These are phyloP conservation scores for Phortica magna DNA, from an alignment of 2,888 invertebrate species.

Conservation along the genomic window DNA sequence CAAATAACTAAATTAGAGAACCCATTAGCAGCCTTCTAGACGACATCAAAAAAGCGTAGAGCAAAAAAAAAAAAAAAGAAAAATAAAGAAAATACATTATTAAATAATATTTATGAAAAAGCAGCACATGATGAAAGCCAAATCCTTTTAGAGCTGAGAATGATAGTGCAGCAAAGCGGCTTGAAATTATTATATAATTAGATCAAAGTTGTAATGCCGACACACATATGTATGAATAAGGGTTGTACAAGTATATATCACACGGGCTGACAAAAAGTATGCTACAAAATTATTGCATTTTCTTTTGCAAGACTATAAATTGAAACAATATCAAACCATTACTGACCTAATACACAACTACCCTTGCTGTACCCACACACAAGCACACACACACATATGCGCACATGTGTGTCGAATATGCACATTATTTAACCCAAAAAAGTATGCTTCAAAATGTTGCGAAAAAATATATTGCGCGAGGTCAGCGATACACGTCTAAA, in stretches of 20 bases:
- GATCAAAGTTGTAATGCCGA: background rate
- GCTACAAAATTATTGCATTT: no score
- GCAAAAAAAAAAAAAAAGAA: background rate
- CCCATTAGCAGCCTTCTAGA: slow-evolving; percentile 20
- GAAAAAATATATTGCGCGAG: slow-evolving; percentile 10
- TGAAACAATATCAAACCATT: background rate
- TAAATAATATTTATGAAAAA: slow-evolving; percentile 15
- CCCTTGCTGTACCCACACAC: background rate
- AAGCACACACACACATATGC: background rate
- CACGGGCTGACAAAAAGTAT: background rate
- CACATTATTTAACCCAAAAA: background rate
- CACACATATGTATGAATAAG: background rate
- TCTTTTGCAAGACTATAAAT: background rate
- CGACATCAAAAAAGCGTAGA: slow-evolving; percentile 10
- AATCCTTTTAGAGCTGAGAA: slow-evolving; percentile 20
- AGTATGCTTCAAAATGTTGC: background rate
- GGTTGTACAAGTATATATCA: background rate
- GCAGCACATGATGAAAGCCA: background rate
- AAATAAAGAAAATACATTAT: slow-evolving; percentile 11
- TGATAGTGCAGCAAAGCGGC: background rate
- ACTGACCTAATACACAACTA: background rate
- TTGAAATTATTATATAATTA: slow-evolving; percentile 5
- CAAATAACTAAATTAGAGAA: slow-evolving; percentile 23
- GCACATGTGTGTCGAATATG: background rate
- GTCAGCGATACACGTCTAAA: slow-evolving; percentile 36